Evolutionary conservation across 2,797 vertebrate genomes (phyloP), one percentile per base, ranked within the genome.

Genomic region (Gobionotothen gibberifrons): DNA sequence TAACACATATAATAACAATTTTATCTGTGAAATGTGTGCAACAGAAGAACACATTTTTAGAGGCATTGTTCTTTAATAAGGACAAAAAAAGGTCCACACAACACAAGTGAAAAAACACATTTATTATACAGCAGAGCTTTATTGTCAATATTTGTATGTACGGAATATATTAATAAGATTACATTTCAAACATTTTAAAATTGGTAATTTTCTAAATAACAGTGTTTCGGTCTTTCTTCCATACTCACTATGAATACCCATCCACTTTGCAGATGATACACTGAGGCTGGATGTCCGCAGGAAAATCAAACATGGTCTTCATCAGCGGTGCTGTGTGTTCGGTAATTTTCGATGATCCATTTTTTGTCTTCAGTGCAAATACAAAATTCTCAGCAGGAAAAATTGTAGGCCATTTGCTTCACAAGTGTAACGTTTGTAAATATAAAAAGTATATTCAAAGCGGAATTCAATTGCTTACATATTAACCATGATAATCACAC

Each of bases 161-260:
- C 73, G 74, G 5, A 12, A 49, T 29, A 52, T 46, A 29, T 14
- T 21, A 36, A n/a, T 44, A 12, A n/a, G 6, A 44, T 51, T 36
- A 36, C 32, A 9, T 36, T 36, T 2, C 32, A 36, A 36, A 36
- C 26, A 36, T 36, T 6, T 7, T 36, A 9, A 36, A 36, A 36
- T 36, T 36, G 32, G 32, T 36, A 36, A 36, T 36, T 36, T 36
- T 7, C 32, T 36, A 36, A 36, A 36, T 36, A 36, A 9, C 8
- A 36, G 32, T 36, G 32, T 36, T 36, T 36, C 32, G 40, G 70
- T 59, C 0, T 36, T 13, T 64, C 65, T 67, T 79, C 73, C 53
- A 81, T 87, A 90, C 90, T 90, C n/a, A 93, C 91, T 78, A 75
- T 42, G 5, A 47, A 26, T 52, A 73, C 47, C 44, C 40, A 55